Base-by-base conservation (phyloP, 2,888 invertebrate genomes). In the Zaprionus lineosus region DNA sequence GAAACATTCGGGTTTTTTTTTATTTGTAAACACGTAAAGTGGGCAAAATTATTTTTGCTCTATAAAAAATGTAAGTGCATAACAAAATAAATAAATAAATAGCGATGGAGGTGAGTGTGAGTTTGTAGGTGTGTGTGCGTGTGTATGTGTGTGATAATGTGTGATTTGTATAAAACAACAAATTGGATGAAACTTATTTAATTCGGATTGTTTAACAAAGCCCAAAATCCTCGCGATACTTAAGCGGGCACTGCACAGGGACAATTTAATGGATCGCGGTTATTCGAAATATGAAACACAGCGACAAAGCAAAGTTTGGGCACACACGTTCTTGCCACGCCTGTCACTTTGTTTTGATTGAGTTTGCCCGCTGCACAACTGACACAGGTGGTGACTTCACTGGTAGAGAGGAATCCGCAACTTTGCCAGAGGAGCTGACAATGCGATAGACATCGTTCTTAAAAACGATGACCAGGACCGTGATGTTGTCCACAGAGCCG, bases 401-500 rank as follows among this genome's bases (percentile, higher is more conserved):
- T 3, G 56, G 12, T 9, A 57, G 15, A 2, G 60, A 9, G 3
- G 36, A 33, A 2, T 53, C 51, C 8, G 12, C 29, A 0, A 6
- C 26, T 18, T 63, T 50, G 40, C 7, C 48, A 1, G 41, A 14
- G 2, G 34, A 21, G 16, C 47, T 52, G 48, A 77, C 86, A 59
- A 90, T 89, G 44, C 82, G 78, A 70, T 89, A 90, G 15, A 84
- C 75, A 50, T 89, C 89, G 88, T 94, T 92, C 84, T 92, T 91
- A 85, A 97, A 94, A 90, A 96, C 95, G 59, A 98, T 95, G 58
- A 98, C 93, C 90, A 98, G 92, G 55, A 98, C 97, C 33, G 98
- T 97, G 58, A 98, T 97, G 90, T 98, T 98, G 91, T 98, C 98
- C 60, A 96, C 93, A 1, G 98, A 98, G 33, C 98, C 98, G 79